Conservation (phyloP, 2,888 invertebrate species). For the Hipparchia sbordonii region DNA sequence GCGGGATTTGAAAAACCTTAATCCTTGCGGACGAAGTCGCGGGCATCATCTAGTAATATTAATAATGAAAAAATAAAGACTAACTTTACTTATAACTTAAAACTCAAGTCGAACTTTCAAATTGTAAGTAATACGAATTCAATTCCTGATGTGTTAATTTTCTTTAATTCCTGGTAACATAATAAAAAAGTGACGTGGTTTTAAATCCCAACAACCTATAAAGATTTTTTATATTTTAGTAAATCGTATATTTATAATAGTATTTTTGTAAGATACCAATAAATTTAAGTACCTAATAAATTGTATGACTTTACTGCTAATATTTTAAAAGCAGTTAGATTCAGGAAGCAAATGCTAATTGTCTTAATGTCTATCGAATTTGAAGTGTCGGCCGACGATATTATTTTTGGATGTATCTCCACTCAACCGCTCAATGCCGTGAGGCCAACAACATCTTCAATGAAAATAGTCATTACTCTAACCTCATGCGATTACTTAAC, state of each 20-base stretch:
- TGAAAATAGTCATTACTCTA: slow-evolving; percentile 65
- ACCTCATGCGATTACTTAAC: slow-evolving; percentile 37
- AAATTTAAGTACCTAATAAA: slow-evolving; percentile 4
- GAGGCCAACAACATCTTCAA: slow-evolving; percentile 74
- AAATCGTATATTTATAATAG: background rate
- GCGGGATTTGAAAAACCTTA: too few relatives aligned
- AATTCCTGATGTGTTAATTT: too few relatives aligned
- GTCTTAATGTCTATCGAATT: slow-evolving; percentile 35
- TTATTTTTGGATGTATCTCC: slow-evolving; percentile 46
- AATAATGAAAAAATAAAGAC: too few relatives aligned
- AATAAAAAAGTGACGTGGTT: background rate
- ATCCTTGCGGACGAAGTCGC: too few relatives aligned
- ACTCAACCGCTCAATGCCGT: slow-evolving; percentile 70
- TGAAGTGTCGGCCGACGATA: slow-evolving; percentile 33
- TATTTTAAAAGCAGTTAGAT: slow-evolving; percentile 44
- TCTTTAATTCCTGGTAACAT: too few relatives aligned
- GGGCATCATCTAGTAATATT: too few relatives aligned
- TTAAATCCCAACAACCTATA: background rate
- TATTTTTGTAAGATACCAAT: slow-evolving; percentile 9
- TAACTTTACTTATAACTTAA: too few relatives aligned
- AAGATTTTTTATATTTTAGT: background rate
- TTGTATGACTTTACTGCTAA: slow-evolving; percentile 9
- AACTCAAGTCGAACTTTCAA: too few relatives aligned
- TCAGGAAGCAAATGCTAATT: slow-evolving; percentile 58
- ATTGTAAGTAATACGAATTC: too few relatives aligned